A percentile compares a stretch with the other conserved stretches of the same genome.
Conservation (phyloP, 2,113 vertebrate genomes). For the Saccopteryx leptura region DNA sequence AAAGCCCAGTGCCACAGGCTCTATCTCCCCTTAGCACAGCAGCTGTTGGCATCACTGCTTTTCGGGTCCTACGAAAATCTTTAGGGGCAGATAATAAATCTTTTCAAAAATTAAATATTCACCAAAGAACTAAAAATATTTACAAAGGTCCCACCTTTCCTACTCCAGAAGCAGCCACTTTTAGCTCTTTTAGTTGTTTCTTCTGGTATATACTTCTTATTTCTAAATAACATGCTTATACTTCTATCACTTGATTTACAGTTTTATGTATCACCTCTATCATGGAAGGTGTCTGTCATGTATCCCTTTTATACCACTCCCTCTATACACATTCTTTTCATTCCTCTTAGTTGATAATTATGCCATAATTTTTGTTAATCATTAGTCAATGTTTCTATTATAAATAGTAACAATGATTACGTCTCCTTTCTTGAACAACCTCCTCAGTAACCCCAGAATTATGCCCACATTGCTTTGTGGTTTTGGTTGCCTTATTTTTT, state of each 20-base stretch:
- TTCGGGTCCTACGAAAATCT: constrained; percentile 36
- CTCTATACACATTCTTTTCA: background rate
- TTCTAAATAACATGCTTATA: background rate
- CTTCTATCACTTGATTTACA: constrained; percentile 20
- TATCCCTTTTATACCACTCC: background rate
- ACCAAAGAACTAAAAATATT: background rate
- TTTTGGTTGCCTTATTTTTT: constrained; percentile 28
- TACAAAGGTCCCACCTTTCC: constrained; percentile 3
- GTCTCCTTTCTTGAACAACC: constrained; percentile 33
- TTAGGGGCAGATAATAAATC: background rate
- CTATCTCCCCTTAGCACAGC: background rate
- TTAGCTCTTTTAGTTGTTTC: constrained; percentile 12
- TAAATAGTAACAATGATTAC: constrained; percentile 2
- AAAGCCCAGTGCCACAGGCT: background rate
- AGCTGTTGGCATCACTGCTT: background rate
- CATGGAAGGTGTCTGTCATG: background rate
- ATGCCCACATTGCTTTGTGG: background rate
- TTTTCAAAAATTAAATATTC: constrained; percentile 18
- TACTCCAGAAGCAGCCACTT: constrained; percentile 21
- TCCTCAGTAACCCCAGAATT: background rate
- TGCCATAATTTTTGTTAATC: background rate
- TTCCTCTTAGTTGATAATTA: background rate
- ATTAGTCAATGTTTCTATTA: constrained; percentile 55
- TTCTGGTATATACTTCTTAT: background rate
- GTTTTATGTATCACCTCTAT: background rate